Base-by-base conservation (phyloP, 35 echinoderm and acorn worm species). In the Patiria miniata region DNA sequence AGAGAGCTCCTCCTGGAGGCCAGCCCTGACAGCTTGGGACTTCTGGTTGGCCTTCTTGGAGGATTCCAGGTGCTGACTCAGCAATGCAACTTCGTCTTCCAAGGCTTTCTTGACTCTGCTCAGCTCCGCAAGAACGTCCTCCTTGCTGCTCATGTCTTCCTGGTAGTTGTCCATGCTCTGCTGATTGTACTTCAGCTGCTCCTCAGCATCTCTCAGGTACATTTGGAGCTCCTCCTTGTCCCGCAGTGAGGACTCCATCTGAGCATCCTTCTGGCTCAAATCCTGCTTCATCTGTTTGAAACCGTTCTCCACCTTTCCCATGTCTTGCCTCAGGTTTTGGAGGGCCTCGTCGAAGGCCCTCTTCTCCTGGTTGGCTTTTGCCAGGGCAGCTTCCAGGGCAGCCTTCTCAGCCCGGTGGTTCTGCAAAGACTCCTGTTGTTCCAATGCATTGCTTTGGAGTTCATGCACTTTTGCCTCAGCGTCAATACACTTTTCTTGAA, bases 261-360 rank as follows among this genome's bases (percentile, higher is more conserved):
- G 81, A 0, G 32, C 36, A 37, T 86, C 78, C 73, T 90, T 99
- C 1, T 61, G 77, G 33, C 77, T 77, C 9, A 99, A 81, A 33
- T 99, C 93, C 44, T 99, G 93, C 51, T 86, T 86, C 92, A 99
- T 95, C 83, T 94, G 92, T 32, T 90, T 91, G 83, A 95, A 99
- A 39, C 85, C 88, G 39, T 91, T 83, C 79, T 99, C 96, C 10
- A 99, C 96, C 81, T 73, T 84, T 1, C 83, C 93, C 78, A 95
- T 93, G 83, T 99, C 96, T 29, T 65, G 50, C 30, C 92, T 81
- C 8, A 99, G 83, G 19, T 78, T 89, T 65, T 99, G 96, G 36
- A 94, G 52, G 6, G 96, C 90, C n/a, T 86, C 80, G 40, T 99
- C 96, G 79, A 99, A 95, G 9, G 89, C 77, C 10, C 87, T 55